These are phyloP conservation scores for Falco concolor DNA, from an alignment of 2,797 vertebrate species.

Conservation along the genomic window DNA sequence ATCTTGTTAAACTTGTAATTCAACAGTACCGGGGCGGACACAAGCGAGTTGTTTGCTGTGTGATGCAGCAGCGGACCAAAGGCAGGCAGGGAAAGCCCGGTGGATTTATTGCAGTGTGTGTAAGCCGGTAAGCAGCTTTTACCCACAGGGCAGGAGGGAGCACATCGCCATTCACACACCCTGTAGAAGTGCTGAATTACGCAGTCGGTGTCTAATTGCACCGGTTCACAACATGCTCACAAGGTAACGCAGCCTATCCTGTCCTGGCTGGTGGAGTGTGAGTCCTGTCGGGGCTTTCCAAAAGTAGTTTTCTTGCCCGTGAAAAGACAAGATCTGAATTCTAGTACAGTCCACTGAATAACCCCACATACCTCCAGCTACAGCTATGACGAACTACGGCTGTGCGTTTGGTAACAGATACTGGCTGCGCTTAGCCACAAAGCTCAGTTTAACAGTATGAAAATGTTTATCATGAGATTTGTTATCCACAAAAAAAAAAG, in stretches of 20 bases:
- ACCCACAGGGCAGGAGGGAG: neutral
- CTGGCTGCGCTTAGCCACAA: neutral
- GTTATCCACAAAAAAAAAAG: neutral
- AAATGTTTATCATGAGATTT: neutral
- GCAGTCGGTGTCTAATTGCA: accelerated
- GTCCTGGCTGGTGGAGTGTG: neutral
- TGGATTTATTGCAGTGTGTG: neutral
- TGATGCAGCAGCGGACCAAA: accelerated
- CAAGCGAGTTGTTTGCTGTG: neutral
- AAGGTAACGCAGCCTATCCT: neutral
- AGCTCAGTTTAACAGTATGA: neutral
- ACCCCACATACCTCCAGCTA: neutral
- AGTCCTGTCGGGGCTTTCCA: accelerated
- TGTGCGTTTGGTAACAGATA: neutral
- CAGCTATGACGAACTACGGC: neutral
- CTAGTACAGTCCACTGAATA: neutral
- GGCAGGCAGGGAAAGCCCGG: neutral
- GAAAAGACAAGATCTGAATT: neutral
- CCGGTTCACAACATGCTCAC: neutral
- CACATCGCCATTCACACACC: neutral
- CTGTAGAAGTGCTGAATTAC: neutral
- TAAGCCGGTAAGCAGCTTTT: neutral
- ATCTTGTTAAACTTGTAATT: neutral
- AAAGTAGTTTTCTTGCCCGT: neutral
- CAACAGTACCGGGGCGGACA: accelerated